phyloP scores from a whole-genome alignment of 2,797 vertebrate species.

The Brachyrhaphis roseni region DNA sequence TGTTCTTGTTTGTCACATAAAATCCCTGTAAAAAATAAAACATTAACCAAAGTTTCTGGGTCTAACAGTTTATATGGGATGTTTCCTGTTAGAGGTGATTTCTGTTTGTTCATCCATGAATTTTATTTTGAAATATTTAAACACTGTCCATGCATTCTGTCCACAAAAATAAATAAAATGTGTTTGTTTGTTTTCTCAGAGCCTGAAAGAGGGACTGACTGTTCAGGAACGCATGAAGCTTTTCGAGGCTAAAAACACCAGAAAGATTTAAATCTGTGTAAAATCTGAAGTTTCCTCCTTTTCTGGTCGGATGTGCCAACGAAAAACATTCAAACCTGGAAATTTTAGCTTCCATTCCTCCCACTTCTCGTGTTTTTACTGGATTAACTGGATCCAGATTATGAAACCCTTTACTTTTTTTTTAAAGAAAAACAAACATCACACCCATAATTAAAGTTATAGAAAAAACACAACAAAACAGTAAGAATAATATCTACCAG shows the following conservation, averaged over 20 bases:
- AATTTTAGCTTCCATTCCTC: conserved; percentile 49
- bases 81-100: neutral
- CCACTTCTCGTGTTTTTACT: conserved; percentile 31
- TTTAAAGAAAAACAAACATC: conserved; percentile 1
- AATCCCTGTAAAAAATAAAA: neutral
- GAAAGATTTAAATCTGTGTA: conserved; percentile 84
- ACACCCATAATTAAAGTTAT: conserved; percentile 41
- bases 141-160: neutral
- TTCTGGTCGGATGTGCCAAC: conserved; percentile 22
- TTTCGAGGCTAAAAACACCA: conserved; percentile 96
- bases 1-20: neutral
- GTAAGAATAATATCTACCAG: conserved; percentile 71
- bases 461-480: conserved; percentile 66
- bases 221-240: conserved; percentile 98
- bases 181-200: conserved; percentile 73
- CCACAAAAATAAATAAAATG: neutral
- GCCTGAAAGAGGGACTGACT: conserved; percentile 97
- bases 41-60: neutral
- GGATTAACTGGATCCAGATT: conserved; percentile 34
- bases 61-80: neutral
- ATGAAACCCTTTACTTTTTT: conserved; percentile 41
- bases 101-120: neutral
- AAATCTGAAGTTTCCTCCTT: conserved; percentile 28
- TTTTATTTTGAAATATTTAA: conserved; percentile 18
- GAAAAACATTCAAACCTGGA: conserved; percentile 36